These are phyloP conservation scores for Druon quercuslanigerum DNA, from an alignment of 1,140 invertebrate genomes.

Conservation along the genomic window DNA sequence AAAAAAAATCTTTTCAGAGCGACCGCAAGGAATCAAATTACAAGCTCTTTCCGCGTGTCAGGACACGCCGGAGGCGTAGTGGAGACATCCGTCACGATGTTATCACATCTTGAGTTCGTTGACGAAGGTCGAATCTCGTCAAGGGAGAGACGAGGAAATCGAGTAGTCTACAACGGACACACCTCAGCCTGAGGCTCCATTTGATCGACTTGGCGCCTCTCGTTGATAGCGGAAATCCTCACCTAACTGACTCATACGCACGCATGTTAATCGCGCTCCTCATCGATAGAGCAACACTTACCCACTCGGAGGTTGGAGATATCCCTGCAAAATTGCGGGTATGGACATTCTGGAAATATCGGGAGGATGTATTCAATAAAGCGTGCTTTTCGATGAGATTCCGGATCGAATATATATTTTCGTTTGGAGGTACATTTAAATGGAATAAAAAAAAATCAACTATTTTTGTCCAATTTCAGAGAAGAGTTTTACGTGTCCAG, in stretches of 20 bases:
- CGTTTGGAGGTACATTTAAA: too few species aligned
- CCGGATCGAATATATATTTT: too few species aligned
- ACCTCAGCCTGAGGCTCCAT: slow-evolving; percentile 35
- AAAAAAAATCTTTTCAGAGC: slow-evolving; percentile 16
- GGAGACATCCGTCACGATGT: slow-evolving; percentile 35
- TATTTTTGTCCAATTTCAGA: too few species aligned
- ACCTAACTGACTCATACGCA: slow-evolving; percentile 1
- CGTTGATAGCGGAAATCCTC: slow-evolving; percentile 2
- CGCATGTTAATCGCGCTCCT: slow-evolving; percentile 12
- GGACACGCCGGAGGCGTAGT: slow-evolving; percentile 34
- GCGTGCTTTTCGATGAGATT: too few species aligned
- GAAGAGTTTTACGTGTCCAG: too few species aligned
- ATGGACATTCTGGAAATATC: too few species aligned
- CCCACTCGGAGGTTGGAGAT: not conserved
- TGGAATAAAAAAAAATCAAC: too few species aligned
- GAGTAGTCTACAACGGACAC: slow-evolving; percentile 31
- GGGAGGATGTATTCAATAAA: too few species aligned
- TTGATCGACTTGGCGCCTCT: slow-evolving; percentile 44
- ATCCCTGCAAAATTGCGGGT: not conserved
- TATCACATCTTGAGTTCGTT: slow-evolving; percentile 39
- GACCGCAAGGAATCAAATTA: not conserved
- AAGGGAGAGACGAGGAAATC: slow-evolving; percentile 33
- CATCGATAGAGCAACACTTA: not conserved
- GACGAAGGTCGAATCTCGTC: slow-evolving; percentile 47
- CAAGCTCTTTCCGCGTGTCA: slow-evolving; percentile 12